Base-by-base conservation (phyloP, 2,797 vertebrate genomes). In the Schizothorax lantsangensis region DNA sequence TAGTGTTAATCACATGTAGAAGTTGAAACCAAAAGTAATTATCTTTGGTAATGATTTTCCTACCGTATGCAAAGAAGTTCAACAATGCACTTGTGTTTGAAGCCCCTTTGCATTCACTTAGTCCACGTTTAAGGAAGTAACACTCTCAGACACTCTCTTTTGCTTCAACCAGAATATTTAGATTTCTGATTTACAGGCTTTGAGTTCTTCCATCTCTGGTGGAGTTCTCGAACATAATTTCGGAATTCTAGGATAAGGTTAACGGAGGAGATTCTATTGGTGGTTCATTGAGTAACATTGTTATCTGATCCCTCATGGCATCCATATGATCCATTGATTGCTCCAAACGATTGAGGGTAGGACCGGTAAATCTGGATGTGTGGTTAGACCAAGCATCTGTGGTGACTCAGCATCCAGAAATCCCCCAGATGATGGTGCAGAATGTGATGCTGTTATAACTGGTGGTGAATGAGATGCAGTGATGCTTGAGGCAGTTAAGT, bases 361-460 rank as follows among this genome's bases (percentile, higher is more conserved):
- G 43, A 49, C 11, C 26, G n/a, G 68, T 54, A 64, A 52, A 62
- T 84, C 66, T 78, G 72, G 62, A 36, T 12, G 15, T 38, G 47
- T 81, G 83, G 78, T 81, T 69, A 81, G 19, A 87, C 19, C 57
- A 74, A 49, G 30, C 8, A 8, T 21, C 17, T 38, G 9, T 21
- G 33, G 72, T 84, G 72, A 84, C 26, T 84, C 82, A 11, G 72
- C 57, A 36, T 49, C 43, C 21, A 84, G 83, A 84, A 84, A 68
- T 77, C 59, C 12, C 36, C 57, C 38, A 64, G 43, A 66, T 77
- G 83, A 83, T 45, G 38, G 33, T 83, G 81, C 52, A 73, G 17
- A 83, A 59, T 40, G 17, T 33, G 52, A 77, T 68, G 23, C 43
- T 68, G 45, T 84, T 84, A 77, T 66, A 77, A 77, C 49, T 74